Conservation (phyloP, 2,113 vertebrate species). For the Corythaeola cristata region DNA sequence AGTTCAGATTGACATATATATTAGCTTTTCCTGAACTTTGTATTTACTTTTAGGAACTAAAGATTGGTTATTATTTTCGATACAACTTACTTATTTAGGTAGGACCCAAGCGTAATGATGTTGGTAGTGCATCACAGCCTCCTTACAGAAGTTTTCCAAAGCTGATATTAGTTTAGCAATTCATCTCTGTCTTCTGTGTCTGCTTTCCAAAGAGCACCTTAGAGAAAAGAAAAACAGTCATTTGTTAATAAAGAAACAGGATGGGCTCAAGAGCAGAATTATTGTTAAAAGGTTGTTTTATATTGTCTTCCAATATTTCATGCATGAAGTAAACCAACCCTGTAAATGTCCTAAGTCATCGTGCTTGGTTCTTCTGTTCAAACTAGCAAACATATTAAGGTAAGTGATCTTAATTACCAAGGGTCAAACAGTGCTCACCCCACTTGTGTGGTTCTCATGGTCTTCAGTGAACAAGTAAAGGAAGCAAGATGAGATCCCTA, state of each 20-base stretch:
- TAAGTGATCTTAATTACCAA: slow-evolving; percentile 71
- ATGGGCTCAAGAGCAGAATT: not conserved
- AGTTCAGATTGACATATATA: slow-evolving; percentile 38
- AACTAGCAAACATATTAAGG: slow-evolving; percentile 56
- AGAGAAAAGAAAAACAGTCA: not conserved
- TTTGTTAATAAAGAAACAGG: not conserved
- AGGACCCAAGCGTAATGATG: not conserved
- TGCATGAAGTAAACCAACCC: slow-evolving; percentile 34
- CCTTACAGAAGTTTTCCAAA: not conserved
- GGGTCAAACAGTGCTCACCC: slow-evolving; percentile 56
- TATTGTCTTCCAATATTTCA: slow-evolving; percentile 37
- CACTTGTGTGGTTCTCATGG: slow-evolving; percentile 29
- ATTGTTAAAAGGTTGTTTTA: not conserved
- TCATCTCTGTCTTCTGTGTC: not conserved
- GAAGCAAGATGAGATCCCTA: slow-evolving; percentile 13
- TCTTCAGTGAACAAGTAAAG: slow-evolving; percentile 21
- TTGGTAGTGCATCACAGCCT: not conserved
- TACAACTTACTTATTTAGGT: not conserved
- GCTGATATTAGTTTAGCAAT: not conserved
- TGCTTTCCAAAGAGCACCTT: not conserved
- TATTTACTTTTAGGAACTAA: slow-evolving; percentile 21
- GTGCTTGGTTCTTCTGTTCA: slow-evolving; percentile 33
- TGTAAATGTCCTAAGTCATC: slow-evolving; percentile 18
- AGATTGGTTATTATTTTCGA: not conserved
- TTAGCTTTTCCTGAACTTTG: slow-evolving; percentile 35